These are phyloP conservation scores for Mormoops blainvillei DNA, from an alignment of 2,113 vertebrate genomes.

Conservation along the genomic window DNA sequence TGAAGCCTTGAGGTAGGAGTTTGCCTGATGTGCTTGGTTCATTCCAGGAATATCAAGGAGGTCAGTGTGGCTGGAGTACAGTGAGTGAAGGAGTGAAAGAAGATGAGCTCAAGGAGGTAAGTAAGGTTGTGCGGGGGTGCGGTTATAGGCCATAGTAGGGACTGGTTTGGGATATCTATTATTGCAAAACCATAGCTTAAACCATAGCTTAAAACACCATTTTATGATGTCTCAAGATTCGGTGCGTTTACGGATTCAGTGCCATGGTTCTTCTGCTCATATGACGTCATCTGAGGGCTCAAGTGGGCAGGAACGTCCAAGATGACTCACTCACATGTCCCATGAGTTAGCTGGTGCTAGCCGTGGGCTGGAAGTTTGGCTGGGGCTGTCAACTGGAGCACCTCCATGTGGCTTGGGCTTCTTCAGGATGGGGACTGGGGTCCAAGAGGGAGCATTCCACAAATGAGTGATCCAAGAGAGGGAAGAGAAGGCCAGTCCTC, in stretches of 20 bases:
- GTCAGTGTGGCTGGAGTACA: not conserved
- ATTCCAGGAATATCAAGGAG: not conserved
- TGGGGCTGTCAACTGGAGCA: not conserved
- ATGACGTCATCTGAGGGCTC: not conserved
- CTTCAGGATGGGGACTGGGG: not conserved
- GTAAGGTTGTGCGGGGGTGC: not conserved
- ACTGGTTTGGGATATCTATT: not conserved
- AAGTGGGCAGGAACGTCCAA: not conserved
- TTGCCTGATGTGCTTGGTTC: not conserved
- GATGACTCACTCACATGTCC: not conserved
- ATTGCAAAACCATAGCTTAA: not conserved
- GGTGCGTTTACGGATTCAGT: not conserved
- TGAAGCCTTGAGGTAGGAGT: not conserved
- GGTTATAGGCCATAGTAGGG: not conserved
- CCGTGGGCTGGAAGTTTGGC: not conserved
- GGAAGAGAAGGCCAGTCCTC: not conserved
- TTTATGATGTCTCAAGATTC: not conserved
- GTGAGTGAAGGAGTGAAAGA: not conserved
- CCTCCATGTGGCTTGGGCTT: not conserved
- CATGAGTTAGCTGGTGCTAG: not conserved
- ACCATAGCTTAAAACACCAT: not conserved
- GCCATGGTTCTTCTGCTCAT: not conserved
- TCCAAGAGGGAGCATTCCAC: not conserved
- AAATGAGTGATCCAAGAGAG: not conserved
- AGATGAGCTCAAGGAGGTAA: not conserved